Base-by-base conservation (phyloP, 2,888 invertebrate genomes). In the Cinara cedri region DNA sequence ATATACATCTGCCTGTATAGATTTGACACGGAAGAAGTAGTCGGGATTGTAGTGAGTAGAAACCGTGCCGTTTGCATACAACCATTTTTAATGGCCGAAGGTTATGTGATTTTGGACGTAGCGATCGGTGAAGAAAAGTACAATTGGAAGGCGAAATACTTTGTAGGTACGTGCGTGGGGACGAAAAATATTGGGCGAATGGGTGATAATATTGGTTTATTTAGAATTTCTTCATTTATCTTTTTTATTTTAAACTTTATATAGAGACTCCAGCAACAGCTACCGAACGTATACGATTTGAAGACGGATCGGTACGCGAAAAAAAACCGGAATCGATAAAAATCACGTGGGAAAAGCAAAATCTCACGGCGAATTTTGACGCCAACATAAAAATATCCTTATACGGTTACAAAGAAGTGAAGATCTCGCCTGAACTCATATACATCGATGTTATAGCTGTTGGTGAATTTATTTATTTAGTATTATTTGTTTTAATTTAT, bases 1-100 rank as follows among this genome's bases (percentile, higher is more conserved):
- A 24, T 8, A 4, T 24, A 24, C n/a, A n/a, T n/a, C n/a, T n/a
- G n/a, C 14, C 11, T 8, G 49, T 51, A 1, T 6, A 91, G 93
- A 82, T 95, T 95, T 84, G 95, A 95, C 84, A 93, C 91, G 0
- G 91, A 92, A 82, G 90, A 91, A 81, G 94, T 95, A 0, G 86
- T 89, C 13, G 95, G 94, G 3, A 91, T 90, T 76, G 91, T 92
- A 62, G 89, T 94, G 0, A 92, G 93, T 84, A 88, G 86, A 16
- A 96, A 96, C 86, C 89, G 95, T 82, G 97, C 95, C 1, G 91
- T 95, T 81, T 97, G 97, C 84, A 89, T 96, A 1, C 95, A 96
- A 84, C 97, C 97, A 0, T 89, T 90, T 81, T 89, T 97, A 78
- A 91, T 91, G 86, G 94, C 93, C 44, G 94, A 96, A 84, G 97